phyloP scores from a whole-genome alignment of 1,140 invertebrate genomes.

The Archivesica marissinica region DNA sequence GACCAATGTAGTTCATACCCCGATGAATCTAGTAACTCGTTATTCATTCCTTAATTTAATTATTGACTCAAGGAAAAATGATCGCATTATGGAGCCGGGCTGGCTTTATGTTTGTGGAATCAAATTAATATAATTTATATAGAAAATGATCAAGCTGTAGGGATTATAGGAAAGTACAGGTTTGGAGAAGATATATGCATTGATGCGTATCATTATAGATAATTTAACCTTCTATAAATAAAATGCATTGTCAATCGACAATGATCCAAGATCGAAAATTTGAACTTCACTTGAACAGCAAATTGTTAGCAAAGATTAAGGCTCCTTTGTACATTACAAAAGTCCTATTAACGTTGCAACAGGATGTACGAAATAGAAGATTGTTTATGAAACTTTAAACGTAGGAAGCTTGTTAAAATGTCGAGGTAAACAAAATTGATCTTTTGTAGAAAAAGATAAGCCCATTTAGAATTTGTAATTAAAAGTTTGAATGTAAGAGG shows the following conservation, averaged over 20 bases:
- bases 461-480: neutral
- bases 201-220: neutral
- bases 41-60: too few relatives aligned
- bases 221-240: neutral
- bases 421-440: neutral
- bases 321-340: neutral
- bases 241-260: neutral
- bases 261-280: neutral
- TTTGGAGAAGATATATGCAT: too few relatives aligned
- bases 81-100: too few relatives aligned
- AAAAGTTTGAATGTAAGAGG: neutral
- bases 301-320: constrained; percentile 4
- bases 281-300: neutral
- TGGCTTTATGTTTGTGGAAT: too few relatives aligned
- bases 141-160: too few relatives aligned
- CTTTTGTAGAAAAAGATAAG: neutral
- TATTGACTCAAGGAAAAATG: too few relatives aligned
- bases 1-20: too few relatives aligned
- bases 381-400: neutral
- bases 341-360: neutral
- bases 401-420: neutral
- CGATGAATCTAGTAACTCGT: too few relatives aligned
- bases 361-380: neutral
- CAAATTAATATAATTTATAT: too few relatives aligned
- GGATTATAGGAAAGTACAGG: too few relatives aligned